phyloP scores from a whole-genome alignment of 1,140 invertebrate genomes.

The Drosophila chauvacae region DNA sequence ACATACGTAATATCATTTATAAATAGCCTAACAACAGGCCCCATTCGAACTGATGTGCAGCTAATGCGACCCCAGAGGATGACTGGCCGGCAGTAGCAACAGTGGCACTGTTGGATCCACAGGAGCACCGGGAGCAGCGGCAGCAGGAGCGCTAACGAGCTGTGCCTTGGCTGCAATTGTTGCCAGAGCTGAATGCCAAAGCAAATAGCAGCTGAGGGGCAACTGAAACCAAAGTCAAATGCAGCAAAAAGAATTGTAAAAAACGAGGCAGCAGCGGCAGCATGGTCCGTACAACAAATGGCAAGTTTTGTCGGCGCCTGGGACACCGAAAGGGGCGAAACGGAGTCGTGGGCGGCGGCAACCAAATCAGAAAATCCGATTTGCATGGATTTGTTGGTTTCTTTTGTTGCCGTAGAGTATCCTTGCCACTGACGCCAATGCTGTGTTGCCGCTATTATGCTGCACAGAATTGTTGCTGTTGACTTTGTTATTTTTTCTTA shows the following conservation, averaged over 20 bases:
- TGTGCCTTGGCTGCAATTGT: conserved; percentile 80
- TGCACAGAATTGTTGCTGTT: conserved; percentile 66
- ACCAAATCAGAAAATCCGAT: conserved; percentile 82
- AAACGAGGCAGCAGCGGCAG: conserved; percentile 37
- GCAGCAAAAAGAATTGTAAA: conserved; percentile 50
- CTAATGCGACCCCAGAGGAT: conserved; percentile 78
- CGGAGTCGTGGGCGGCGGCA: conserved; percentile 23
- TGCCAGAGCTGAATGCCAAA: conserved; percentile 81
- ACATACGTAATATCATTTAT: conserved; percentile 79
- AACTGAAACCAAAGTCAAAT: conserved; percentile 77
- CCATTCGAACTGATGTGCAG: conserved; percentile 72
- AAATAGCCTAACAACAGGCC: conserved; percentile 75
- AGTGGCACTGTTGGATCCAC: background rate
- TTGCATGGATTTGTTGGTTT: conserved; percentile 83
- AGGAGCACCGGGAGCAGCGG: conserved; percentile 7
- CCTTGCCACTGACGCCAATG: conserved; percentile 76
- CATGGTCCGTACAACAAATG: conserved; percentile 31
- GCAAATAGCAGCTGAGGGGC: conserved; percentile 77
- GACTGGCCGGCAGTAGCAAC: conserved; percentile 43
- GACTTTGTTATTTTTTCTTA: conserved; percentile 83
- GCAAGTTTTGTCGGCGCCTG: conserved; percentile 37
- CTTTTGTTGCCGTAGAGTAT: conserved; percentile 77
- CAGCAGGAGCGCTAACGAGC: conserved; percentile 73
- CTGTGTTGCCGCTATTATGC: conserved; percentile 76
- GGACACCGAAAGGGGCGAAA: conserved; percentile 18